These are phyloP conservation scores for Sceloporus undulatus DNA, from an alignment of 2,113 vertebrate genomes.

Conservation along the genomic window DNA sequence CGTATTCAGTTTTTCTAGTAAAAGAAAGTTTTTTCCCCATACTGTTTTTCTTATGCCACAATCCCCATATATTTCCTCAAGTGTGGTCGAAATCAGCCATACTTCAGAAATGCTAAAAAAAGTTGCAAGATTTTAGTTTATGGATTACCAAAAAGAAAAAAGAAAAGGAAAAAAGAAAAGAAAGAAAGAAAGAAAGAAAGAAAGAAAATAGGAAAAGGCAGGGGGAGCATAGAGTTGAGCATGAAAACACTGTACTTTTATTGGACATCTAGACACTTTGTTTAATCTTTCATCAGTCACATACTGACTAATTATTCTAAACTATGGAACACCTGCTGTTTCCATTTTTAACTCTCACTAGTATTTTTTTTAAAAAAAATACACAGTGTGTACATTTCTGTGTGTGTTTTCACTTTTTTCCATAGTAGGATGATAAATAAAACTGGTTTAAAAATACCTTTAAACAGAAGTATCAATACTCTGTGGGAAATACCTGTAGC, in stretches of 20 bases:
- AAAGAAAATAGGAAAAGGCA: neutral
- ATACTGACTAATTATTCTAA: conserved; percentile 33
- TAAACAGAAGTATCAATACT: neutral
- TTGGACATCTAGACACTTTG: conserved; percentile 20
- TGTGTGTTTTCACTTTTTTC: conserved; percentile 44
- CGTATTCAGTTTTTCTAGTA: neutral
- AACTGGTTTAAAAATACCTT: neutral
- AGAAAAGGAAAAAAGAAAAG: conserved; percentile 20
- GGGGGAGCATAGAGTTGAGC: conserved; percentile 14
- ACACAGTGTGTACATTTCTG: neutral
- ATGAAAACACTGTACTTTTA: conserved; percentile 30
- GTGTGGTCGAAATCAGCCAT: neutral
- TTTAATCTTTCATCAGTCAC: conserved; percentile 45
- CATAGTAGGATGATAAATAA: conserved; percentile 31
- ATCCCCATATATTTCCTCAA: neutral
- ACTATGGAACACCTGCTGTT: conserved; percentile 38
- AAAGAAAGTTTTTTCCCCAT: neutral
- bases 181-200: conserved; percentile 6
- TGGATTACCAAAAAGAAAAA: neutral
- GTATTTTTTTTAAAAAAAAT: too few relatives aligned
- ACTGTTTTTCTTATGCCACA: neutral
- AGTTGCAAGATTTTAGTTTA: neutral
- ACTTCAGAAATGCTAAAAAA: neutral
- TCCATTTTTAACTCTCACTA: neutral
- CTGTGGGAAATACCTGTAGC: conserved; percentile 3